Evolutionary conservation across 2,888 invertebrate genomes (phyloP).

Genomic region (Drosophila tanythrix): DNA sequence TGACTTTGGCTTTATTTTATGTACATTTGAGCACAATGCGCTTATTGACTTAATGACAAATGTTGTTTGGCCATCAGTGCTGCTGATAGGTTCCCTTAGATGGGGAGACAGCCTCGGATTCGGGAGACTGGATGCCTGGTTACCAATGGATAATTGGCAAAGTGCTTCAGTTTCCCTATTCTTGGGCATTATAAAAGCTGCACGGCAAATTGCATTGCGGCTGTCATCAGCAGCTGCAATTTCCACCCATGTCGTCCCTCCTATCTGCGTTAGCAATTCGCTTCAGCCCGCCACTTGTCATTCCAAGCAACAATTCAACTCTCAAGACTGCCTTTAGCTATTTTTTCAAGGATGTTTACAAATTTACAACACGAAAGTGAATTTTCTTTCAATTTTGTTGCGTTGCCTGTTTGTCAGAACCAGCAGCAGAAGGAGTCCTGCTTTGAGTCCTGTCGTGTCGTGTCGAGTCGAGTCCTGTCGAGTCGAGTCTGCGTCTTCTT

Average conservation of each 20-base stretch:
- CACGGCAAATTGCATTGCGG: conserved; percentile 75
- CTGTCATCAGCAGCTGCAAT: conserved; percentile 60
- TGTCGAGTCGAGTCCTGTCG: conserved; percentile 30
- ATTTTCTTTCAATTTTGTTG: conserved; percentile 79
- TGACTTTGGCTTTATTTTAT: conserved; percentile 70
- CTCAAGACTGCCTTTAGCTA: conserved; percentile 62
- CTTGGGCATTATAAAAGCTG: conserved; percentile 50
- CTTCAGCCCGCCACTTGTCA: conserved; percentile 46
- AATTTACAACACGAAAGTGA: conserved; percentile 82
- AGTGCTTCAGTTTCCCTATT: conserved; percentile 46
- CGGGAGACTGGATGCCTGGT: conserved; percentile 13
- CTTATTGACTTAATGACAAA: conserved; percentile 80
- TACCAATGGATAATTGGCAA: conserved; percentile 58
- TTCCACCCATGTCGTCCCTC: not conserved
- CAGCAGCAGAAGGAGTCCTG: conserved; percentile 27
- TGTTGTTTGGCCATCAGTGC: conserved; percentile 67
- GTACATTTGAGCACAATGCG: conserved; percentile 80
- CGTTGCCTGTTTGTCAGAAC: conserved; percentile 54
- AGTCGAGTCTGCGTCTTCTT: conserved; percentile 37
- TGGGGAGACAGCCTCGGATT: not conserved
- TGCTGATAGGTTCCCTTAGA: conserved; percentile 22
- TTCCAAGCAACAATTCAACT: conserved; percentile 52
- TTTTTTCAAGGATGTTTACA: conserved; percentile 80
- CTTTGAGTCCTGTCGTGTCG: conserved; percentile 36
- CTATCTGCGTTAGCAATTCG: not conserved